Conservation (phyloP, 2,113 vertebrate genomes). For the Haliaeetus leucogaster region DNA sequence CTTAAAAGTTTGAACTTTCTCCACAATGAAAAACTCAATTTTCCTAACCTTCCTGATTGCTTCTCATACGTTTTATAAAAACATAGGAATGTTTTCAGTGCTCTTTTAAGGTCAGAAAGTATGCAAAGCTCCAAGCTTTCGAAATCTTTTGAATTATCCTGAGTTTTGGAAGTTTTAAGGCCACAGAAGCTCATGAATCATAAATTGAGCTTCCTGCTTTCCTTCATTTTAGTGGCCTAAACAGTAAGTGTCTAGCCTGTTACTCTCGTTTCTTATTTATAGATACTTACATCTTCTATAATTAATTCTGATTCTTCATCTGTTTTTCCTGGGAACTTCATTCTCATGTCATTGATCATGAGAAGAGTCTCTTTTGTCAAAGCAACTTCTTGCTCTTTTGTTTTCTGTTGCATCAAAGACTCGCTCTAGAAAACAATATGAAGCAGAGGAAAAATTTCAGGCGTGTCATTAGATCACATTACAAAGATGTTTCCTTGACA, state of each 20-base stretch:
- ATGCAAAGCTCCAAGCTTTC: background rate
- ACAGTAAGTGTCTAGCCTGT: background rate
- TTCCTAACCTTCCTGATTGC: background rate
- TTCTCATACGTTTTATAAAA: conserved; percentile 21
- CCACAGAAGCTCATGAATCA: conserved; percentile 17
- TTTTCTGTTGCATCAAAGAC: conserved; percentile 82
- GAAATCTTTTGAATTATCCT: background rate
- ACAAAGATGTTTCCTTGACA: conserved; percentile 42
- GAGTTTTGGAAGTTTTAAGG: background rate
- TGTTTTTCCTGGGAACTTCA: conserved; percentile 92
- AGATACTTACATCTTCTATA: conserved; percentile 88
- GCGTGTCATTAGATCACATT: background rate
- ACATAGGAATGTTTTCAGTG: conserved; percentile 13
- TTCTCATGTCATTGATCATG: conserved; percentile 89
- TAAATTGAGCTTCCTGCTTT: background rate
- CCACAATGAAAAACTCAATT: background rate
- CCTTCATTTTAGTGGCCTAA: background rate
- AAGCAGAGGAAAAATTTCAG: conserved; percentile 57
- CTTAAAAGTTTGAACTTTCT: conserved; percentile 18
- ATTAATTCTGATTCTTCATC: conserved; percentile 90
- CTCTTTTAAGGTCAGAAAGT: conserved; percentile 5
- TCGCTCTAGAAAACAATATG: conserved; percentile 77
- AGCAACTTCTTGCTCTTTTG: conserved; percentile 89
- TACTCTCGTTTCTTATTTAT: background rate
- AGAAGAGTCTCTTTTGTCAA: conserved; percentile 87